phyloP scores from a whole-genome alignment of 2,888 invertebrate species.

The Troilus luridus region DNA sequence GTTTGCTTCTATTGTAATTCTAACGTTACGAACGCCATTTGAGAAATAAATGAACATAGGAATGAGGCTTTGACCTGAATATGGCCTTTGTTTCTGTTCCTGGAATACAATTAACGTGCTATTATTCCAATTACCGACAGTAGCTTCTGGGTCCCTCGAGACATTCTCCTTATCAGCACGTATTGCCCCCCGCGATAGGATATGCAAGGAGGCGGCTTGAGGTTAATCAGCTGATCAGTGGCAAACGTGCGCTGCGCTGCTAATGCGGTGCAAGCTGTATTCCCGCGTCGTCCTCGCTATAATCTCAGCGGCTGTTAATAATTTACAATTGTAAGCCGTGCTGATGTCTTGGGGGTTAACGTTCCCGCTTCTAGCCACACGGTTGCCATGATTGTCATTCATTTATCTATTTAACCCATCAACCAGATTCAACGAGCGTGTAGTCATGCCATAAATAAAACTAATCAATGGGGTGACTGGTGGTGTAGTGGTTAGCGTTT shows the following conservation, averaged over 20 bases:
- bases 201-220: constrained; percentile 42
- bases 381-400: neutral
- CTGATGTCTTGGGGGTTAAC: neutral
- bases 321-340: constrained; percentile 17
- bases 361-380: neutral
- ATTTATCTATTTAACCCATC: neutral
- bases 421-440: neutral
- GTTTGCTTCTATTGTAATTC: too few relatives aligned
- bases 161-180: constrained; percentile 27
- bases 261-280: neutral
- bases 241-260: constrained; percentile 31
- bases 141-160: neutral
- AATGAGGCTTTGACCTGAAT: too few relatives aligned
- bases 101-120: neutral
- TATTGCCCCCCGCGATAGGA: neutral
- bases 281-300: neutral
- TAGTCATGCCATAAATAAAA: neutral
- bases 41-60: too few relatives aligned
- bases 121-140: neutral
- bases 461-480: neutral
- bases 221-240: constrained; percentile 39
- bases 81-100: neutral
- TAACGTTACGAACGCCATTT: too few relatives aligned
- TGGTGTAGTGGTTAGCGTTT: too few relatives aligned
- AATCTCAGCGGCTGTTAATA: constrained; percentile 13